phyloP scores from a whole-genome alignment of 2,797 vertebrate species.

The Sarcophilus harrisii region DNA sequence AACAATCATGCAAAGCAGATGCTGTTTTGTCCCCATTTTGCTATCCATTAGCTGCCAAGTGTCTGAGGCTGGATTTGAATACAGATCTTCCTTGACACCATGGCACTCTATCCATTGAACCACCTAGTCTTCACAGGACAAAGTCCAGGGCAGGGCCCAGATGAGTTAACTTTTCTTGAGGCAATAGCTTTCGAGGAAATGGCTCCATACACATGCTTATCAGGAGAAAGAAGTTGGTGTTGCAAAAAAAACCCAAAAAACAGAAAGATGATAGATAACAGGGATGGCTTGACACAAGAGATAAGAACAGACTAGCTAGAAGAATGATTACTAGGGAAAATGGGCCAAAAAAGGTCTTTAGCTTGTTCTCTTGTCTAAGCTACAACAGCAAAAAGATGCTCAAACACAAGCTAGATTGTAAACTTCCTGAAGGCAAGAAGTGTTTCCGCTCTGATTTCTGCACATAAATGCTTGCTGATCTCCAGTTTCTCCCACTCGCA shows the following conservation, averaged over 20 bases:
- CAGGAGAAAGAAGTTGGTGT: not conserved
- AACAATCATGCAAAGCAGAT: not conserved
- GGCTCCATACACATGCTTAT: not conserved
- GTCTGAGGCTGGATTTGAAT: not conserved
- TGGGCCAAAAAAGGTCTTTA: not conserved
- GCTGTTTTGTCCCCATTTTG: not conserved
- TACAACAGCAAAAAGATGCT: not conserved
- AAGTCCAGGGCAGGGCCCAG: not conserved
- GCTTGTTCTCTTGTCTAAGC: not conserved
- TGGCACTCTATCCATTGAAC: not conserved
- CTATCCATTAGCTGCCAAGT: too few relatives aligned
- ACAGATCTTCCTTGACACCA: not conserved
- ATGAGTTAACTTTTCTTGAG: not conserved
- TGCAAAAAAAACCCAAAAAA: not conserved
- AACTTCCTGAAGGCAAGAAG: not conserved
- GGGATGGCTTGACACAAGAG: not conserved
- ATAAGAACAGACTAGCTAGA: not conserved
- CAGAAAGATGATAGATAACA: not conserved
- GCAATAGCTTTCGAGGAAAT: not conserved
- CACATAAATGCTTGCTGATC: not conserved
- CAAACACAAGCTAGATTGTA: not conserved
- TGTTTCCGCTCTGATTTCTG: not conserved
- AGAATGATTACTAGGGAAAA: not conserved
- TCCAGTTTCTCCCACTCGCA: not conserved
- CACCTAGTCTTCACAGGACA: not conserved